Percentiles rank a stretch among this genome's conserved stretches.
phyloP scores from a whole-genome alignment of 2,113 vertebrate species.

The Pavo muticus region DNA sequence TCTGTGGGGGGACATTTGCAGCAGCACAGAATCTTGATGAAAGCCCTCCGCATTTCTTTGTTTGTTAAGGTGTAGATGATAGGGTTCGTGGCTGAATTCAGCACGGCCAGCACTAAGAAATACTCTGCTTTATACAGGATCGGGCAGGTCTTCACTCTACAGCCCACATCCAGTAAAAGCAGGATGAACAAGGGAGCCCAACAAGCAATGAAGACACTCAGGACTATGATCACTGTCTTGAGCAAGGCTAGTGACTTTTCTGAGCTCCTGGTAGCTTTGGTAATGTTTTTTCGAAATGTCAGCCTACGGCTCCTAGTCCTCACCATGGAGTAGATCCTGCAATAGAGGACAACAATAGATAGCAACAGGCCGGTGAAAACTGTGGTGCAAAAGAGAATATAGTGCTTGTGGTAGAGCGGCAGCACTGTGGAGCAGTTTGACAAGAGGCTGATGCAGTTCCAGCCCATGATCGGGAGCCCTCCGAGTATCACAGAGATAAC shows the following conservation, averaged over 20 bases:
- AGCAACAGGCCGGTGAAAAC: conserved; percentile 93
- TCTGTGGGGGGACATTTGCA: conserved; percentile 79
- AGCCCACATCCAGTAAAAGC: conserved; percentile 94
- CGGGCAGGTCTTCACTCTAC: conserved; percentile 84
- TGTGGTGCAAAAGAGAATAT: conserved; percentile 97
- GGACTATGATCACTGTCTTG: conserved; percentile 96
- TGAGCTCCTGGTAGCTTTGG: conserved; percentile 88
- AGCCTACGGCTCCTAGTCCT: conserved; percentile 92
- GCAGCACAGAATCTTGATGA: conserved; percentile 90
- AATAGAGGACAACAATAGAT: conserved; percentile 94
- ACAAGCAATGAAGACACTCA: conserved; percentile 96
- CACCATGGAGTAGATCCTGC: conserved; percentile 93
- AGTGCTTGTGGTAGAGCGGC: conserved; percentile 98
- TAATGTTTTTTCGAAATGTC: conserved; percentile 90
- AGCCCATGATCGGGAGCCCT: conserved; percentile 93
- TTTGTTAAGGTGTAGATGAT: conserved; percentile 98
- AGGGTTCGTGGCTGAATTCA: conserved; percentile 98
- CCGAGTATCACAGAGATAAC: conserved; percentile 89
- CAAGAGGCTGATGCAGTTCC: conserved; percentile 92
- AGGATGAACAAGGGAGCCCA: conserved; percentile 97
- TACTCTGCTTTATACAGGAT: conserved; percentile 94
- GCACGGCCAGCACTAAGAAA: conserved; percentile 94
- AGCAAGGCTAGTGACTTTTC: conserved; percentile 96
- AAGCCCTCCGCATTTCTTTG: conserved; percentile 97
- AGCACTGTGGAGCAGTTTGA: conserved; percentile 90